A percentile compares a stretch with the other conserved stretches of the same genome.
phyloP scores from a whole-genome alignment of 2,888 invertebrate genomes.

The Thalpophila matura region DNA sequence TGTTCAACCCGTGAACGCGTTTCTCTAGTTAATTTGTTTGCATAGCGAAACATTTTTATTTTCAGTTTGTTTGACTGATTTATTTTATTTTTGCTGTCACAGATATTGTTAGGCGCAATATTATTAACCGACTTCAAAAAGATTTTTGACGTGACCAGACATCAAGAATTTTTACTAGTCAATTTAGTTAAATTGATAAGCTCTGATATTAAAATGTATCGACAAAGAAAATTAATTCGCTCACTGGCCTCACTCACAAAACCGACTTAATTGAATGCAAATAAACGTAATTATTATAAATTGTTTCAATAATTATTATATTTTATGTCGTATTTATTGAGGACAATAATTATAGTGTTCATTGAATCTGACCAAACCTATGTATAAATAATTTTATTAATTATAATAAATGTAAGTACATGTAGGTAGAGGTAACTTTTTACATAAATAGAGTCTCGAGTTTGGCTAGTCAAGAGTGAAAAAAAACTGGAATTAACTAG shows the following conservation, averaged over 20 bases:
- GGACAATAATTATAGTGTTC: no score
- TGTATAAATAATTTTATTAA: no score
- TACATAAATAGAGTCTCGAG: no score
- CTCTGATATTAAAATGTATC: slow-evolving; percentile 1
- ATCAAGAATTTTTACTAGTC: not conserved
- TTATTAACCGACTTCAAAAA: no score
- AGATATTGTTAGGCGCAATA: not conserved
- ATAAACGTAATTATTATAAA: slow-evolving; percentile 36
- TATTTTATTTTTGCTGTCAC: slow-evolving; percentile 20
- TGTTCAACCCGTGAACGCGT: slow-evolving; percentile 30
- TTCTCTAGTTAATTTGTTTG: slow-evolving; percentile 41
- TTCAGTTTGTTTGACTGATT: slow-evolving; percentile 10
- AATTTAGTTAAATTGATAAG: slow-evolving; percentile 1
- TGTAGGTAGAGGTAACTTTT: no score
- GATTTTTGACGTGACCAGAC: not conserved
- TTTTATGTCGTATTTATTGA: slow-evolving; percentile 6
- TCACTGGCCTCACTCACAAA: slow-evolving; percentile 31
- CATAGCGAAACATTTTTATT: slow-evolving; percentile 6
- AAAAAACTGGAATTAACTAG: no score
- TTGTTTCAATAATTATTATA: slow-evolving; percentile 15
- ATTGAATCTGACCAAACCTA: no score
- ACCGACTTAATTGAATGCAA: slow-evolving; percentile 12
- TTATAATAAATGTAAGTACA: no score
- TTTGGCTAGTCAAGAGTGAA: no score
- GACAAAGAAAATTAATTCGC: slow-evolving; percentile 22